Base-by-base conservation (phyloP, 2,797 vertebrate species). In the Sciaenops ocellatus region DNA sequence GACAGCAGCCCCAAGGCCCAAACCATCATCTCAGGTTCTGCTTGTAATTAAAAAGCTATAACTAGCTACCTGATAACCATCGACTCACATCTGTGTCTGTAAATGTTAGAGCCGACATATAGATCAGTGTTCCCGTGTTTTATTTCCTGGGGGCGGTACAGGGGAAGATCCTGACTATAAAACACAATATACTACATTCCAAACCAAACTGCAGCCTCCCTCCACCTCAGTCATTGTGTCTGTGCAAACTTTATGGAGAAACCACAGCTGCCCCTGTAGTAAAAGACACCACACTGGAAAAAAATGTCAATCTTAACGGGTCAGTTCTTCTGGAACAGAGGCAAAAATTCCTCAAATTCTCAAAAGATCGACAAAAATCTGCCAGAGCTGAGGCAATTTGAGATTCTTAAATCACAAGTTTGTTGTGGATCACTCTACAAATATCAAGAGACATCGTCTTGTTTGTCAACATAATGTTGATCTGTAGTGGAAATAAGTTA, bases 101-200 rank as follows among this genome's bases (percentile, higher is more conserved):
- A 30, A 50, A 48, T 41, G 70, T 77, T 75, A 56, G 48, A 8
- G 66, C 24, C 1, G 3, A 64, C 51, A 24, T 18, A 61, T 30
- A 69, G 65, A 54, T 63, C 41, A 60, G 44, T 13, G 26, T 47
- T 41, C 24, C 18, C 34, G 52, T 10, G 9, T 67, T 73, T 73
- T 28, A 28, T 64, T 69, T 64, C 26, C n/a, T 48, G 24, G 8
- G n/a, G 52, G 54, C 46, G 7, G 28, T 17, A n/a, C 8, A 42
- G 63, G 62, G 70, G 24, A 63, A 34, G 44, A 83, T 30, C 41
- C 46, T 46, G 62, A 54, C 69, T 61, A 5, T 71, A 73, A 86
- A 82, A 85, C 18, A 46, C 17, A 55, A 78, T 61, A 46, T 3
- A 44, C 26, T 22, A 41, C 84, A 76, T 83, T 87, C 79, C 69